phyloP scores from a whole-genome alignment of 2,888 invertebrate species.

The Hoplodrina ambigua region DNA sequence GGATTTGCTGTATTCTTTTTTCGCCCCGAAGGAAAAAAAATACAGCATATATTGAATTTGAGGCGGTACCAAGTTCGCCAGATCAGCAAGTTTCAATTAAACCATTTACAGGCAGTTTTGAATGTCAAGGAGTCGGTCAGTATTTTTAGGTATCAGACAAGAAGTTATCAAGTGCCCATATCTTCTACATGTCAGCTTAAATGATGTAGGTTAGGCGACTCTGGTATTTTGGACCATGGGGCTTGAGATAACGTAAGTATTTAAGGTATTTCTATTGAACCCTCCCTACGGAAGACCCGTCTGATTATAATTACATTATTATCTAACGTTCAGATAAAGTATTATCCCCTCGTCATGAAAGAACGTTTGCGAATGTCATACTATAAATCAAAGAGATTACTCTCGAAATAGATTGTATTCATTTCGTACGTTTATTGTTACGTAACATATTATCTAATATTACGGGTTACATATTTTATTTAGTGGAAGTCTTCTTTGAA shows the following conservation, averaged over 20 bases:
- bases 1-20: no score
- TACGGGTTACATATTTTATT: constrained; percentile 16
- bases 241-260: constrained; percentile 23
- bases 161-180: no score
- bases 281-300: constrained; percentile 30
- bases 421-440: constrained; percentile 33
- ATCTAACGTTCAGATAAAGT: constrained; percentile 39
- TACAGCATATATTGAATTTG: no score
- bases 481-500: not conserved
- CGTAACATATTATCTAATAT: constrained; percentile 11
- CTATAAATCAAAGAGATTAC: constrained; percentile 56
- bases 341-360: constrained; percentile 32
- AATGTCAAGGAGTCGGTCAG: no score
- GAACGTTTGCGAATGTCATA: constrained; percentile 36
- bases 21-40: no score
- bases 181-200: not conserved
- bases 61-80: no score
- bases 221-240: not conserved
- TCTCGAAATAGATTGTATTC: constrained; percentile 33
- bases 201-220: not conserved
- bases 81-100: no score
- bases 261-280: constrained; percentile 26
- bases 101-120: no score
- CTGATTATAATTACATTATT: constrained; percentile 40
- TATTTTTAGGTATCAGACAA: no score